phyloP scores from a whole-genome alignment of 2,113 vertebrate genomes.

The Corydoras sp. region DNA sequence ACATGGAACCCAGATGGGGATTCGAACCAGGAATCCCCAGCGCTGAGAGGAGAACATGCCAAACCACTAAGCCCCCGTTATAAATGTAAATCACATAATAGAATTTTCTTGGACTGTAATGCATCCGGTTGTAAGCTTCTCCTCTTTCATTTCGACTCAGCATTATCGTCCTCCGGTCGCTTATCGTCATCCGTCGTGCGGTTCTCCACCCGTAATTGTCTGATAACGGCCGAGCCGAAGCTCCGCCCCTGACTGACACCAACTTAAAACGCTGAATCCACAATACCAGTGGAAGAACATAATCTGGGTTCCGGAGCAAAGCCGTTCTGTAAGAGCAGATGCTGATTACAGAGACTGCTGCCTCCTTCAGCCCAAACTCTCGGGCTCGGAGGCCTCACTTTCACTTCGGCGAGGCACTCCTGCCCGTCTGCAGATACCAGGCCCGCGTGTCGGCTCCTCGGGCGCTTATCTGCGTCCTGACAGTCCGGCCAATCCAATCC shows the following conservation, averaged over 20 bases:
- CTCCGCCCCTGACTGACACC: constrained; percentile 55
- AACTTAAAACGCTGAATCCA: constrained; percentile 59
- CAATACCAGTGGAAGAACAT: constrained; percentile 54
- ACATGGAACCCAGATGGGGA: too few species aligned
- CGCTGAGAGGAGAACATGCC: too few species aligned
- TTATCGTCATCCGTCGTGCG: constrained; percentile 64
- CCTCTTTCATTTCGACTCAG: constrained; percentile 55
- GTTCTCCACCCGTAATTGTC: constrained; percentile 69
- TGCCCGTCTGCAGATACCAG: constrained; percentile 41
- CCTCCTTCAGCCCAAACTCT: constrained; percentile 39
- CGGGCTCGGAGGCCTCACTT: constrained; percentile 24
- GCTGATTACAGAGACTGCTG: constrained; percentile 52
- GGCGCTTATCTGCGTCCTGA: constrained; percentile 61
- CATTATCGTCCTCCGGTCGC: constrained; percentile 58
- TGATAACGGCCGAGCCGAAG: constrained; percentile 64
- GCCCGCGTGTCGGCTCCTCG: constrained; percentile 48
- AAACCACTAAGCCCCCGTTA: too few species aligned
- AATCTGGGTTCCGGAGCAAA: constrained; percentile 17
- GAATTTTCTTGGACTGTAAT: constrained; percentile 50
- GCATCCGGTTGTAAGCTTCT: constrained; percentile 54
- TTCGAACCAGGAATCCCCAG: too few species aligned
- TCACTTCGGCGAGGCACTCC: constrained; percentile 54
- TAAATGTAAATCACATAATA: constrained; percentile 21
- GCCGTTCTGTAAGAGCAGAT: constrained; percentile 16
- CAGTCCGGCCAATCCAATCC: constrained; percentile 58